These are phyloP conservation scores for Microctonus brassicae DNA, from an alignment of 2,888 invertebrate genomes.

Conservation along the genomic window DNA sequence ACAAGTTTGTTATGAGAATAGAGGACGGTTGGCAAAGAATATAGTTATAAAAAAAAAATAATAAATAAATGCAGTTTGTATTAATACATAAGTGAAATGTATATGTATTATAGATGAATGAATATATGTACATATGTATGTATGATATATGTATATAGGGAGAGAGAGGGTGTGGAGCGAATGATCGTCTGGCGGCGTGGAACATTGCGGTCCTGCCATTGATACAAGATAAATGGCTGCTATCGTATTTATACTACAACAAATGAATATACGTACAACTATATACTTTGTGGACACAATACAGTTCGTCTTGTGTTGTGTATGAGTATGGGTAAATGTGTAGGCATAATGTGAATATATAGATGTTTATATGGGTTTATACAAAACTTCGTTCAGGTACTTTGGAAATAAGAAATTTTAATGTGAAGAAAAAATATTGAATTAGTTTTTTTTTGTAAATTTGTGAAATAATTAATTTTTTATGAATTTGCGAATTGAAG, in stretches of 20 bases:
- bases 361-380: too few relatives aligned
- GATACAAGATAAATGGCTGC: slow-evolving; percentile 48
- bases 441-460: too few relatives aligned
- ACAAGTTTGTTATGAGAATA: slow-evolving; percentile 9
- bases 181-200: slow-evolving; percentile 32
- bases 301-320: slow-evolving; percentile 1
- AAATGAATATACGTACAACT: slow-evolving; percentile 37
- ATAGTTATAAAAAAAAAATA: slow-evolving; percentile 27
- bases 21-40: slow-evolving; percentile 30
- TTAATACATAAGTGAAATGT: slow-evolving; percentile 23
- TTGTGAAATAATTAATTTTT: too few relatives aligned
- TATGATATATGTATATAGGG: slow-evolving; percentile 31
- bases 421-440: too few relatives aligned
- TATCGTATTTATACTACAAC: slow-evolving; percentile 33
- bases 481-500: too few relatives aligned
- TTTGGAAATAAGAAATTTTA: too few relatives aligned
- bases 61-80: too few relatives aligned
- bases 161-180: slow-evolving; percentile 28
- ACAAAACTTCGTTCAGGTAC: too few relatives aligned
- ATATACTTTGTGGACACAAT: slow-evolving; percentile 26
- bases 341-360: neutral
- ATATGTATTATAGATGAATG: neutral
- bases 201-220: slow-evolving; percentile 31
- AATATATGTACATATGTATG: neutral
- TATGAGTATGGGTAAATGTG: neutral